phyloP scores from a whole-genome alignment of 2,113 vertebrate genomes.

The Zapornia atra region DNA sequence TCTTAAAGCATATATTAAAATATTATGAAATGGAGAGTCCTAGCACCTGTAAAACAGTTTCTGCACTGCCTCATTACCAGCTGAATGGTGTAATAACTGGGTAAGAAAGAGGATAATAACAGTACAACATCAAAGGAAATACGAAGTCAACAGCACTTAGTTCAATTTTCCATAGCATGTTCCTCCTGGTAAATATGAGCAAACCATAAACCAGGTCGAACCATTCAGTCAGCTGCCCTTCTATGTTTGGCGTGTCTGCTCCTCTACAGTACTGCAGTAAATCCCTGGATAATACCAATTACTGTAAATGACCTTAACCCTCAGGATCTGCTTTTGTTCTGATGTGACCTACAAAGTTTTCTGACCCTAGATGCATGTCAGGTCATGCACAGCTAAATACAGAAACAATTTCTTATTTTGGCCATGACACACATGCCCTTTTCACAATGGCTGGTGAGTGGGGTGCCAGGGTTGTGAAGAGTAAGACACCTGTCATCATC shows the following conservation, averaged over 20 bases:
- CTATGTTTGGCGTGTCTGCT: not conserved
- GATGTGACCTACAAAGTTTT: not conserved
- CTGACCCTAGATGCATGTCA: not conserved
- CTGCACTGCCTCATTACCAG: not conserved
- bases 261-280: not conserved
- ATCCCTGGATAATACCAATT: conserved; percentile 13
- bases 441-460: not conserved
- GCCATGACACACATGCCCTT: not conserved
- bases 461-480: not conserved
- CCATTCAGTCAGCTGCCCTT: not conserved
- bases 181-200: not conserved
- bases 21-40: not conserved
- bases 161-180: not conserved
- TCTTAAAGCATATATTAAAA: not conserved
- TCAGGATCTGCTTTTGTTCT: not conserved
- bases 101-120: not conserved
- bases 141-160: not conserved
- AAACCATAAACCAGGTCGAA: not conserved
- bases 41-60: not conserved
- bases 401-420: conserved; percentile 15
- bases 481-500: conserved; percentile 10
- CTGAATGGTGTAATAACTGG: not conserved
- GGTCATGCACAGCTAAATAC: not conserved
- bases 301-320: not conserved
- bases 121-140: not conserved